A percentile compares a stretch with the other conserved stretches of the same genome.
These are phyloP conservation scores for Phaenicophaeus curvirostris DNA, from an alignment of 2,797 vertebrate species.

Conservation along the genomic window DNA sequence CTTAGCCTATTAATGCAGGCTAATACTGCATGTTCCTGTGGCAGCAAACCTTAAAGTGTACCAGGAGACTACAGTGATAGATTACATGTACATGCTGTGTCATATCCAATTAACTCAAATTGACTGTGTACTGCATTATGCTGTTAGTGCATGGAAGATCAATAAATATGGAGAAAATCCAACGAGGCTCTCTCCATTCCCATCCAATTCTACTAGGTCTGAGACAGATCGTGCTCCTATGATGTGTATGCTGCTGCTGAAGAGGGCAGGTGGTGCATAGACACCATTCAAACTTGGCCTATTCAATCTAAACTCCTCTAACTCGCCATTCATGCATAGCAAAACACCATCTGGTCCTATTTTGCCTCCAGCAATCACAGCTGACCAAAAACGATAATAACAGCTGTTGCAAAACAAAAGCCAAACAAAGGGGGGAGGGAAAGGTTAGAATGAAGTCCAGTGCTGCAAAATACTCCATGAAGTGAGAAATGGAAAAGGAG, in stretches of 20 bases:
- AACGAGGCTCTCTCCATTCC: conserved; percentile 80
- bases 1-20: conserved; percentile 86
- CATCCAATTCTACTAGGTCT: conserved; percentile 73
- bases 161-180: conserved; percentile 93
- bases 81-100: conserved; percentile 93
- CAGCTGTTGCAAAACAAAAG: conserved; percentile 99
- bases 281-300: conserved; percentile 99
- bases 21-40: conserved; percentile 85
- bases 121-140: conserved; percentile 91
- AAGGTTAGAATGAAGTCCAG: conserved; percentile 95
- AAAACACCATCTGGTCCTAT: conserved; percentile 99
- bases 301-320: conserved; percentile 98
- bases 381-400: conserved; percentile 99
- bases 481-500: conserved; percentile 83
- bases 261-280: conserved; percentile 99
- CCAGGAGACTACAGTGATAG: conserved; percentile 89
- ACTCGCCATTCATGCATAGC: conserved; percentile 99
- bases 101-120: conserved; percentile 98
- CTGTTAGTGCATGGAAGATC: conserved; percentile 91
- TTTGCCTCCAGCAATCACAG: conserved; percentile 99
- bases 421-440: conserved; percentile 90
- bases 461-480: conserved; percentile 85
- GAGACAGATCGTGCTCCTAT: conserved; percentile 86
- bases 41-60: conserved; percentile 88
- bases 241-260: conserved; percentile 87